Evolutionary conservation across 23 tunicate genomes (phyloP).

Genomic region (Aplidium turbinatum): DNA sequence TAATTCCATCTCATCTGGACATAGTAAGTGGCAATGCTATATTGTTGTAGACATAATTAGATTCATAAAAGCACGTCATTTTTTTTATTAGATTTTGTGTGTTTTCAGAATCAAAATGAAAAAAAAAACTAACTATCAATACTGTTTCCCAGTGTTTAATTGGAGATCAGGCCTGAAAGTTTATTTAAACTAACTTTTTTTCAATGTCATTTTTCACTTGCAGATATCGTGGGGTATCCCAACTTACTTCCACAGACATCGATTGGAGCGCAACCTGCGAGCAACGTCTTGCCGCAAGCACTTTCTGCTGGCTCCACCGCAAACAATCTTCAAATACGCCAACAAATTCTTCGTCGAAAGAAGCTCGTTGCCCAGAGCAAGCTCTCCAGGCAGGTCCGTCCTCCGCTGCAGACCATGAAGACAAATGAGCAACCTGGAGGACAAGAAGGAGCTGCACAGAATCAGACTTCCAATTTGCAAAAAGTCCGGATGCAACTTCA

Average conservation of each 20-base stretch:
- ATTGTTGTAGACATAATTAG: too few relatives aligned
- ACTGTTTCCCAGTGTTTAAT: too few relatives aligned
- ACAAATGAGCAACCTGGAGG: conserved; percentile 9
- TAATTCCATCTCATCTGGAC: conserved; percentile 13
- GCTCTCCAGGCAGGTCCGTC: conserved; percentile 45
- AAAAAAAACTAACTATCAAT: too few relatives aligned
- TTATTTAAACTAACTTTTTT: too few relatives aligned
- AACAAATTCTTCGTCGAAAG: conserved; percentile 67
- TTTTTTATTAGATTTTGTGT: too few relatives aligned
- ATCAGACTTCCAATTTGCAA: neutral
- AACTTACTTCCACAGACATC: conserved; percentile 18
- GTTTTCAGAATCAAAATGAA: too few relatives aligned
- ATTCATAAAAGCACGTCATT: too few relatives aligned
- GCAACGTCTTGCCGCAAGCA: neutral
- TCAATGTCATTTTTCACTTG: too few relatives aligned
- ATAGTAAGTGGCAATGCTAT: too few relatives aligned
- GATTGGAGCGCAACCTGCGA: neutral
- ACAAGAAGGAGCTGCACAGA: too few relatives aligned
- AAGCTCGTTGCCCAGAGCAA: conserved; percentile 87
- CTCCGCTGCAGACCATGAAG: conserved; percentile 18
- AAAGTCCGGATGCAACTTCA: neutral
- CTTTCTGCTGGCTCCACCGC: conserved; percentile 25
- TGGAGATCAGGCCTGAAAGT: too few relatives aligned
- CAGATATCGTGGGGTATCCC: conserved; percentile 1
- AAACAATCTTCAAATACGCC: conserved; percentile 44